Percentiles rank a stretch among this genome's conserved stretches.
These are phyloP conservation scores for Callochromis pleurospilus DNA, from an alignment of 2,113 vertebrate genomes.

Conservation along the genomic window DNA sequence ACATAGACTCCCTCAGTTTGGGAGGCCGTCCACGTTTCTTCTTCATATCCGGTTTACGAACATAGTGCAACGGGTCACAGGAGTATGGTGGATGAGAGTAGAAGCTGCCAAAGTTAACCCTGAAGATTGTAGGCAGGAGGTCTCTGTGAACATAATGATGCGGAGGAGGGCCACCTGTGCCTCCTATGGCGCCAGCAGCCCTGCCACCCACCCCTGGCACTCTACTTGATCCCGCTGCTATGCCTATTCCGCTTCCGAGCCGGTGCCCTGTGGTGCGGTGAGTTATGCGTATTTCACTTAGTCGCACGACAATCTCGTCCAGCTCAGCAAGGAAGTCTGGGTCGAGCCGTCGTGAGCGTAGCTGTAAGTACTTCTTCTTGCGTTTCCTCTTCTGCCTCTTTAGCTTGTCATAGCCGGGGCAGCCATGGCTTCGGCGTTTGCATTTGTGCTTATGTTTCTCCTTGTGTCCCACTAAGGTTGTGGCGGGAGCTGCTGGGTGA, in stretches of 20 bases:
- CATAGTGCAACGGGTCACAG: conserved; percentile 90
- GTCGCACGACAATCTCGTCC: conserved; percentile 85
- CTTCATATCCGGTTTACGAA: conserved; percentile 87
- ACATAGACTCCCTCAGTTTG: conserved; percentile 92
- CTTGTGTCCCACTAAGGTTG: conserved; percentile 77
- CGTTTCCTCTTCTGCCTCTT: conserved; percentile 96
- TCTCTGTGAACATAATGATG: conserved; percentile 91
- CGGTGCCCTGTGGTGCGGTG: conserved; percentile 81
- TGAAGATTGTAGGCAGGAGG: conserved; percentile 92
- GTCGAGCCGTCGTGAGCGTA: conserved; percentile 84
- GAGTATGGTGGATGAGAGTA: conserved; percentile 87
- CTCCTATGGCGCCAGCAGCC: conserved; percentile 44
- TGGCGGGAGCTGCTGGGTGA: conserved; percentile 62
- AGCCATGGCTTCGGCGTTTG: conserved; percentile 88
- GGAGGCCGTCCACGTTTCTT: conserved; percentile 94
- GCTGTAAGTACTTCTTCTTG: conserved; percentile 95
- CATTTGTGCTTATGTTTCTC: conserved; percentile 98
- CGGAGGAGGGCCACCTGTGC: conserved; percentile 75
- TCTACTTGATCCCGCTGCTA: conserved; percentile 49
- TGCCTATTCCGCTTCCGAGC: conserved; percentile 57
- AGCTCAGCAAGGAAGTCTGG: conserved; percentile 90
- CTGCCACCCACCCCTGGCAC: conserved; percentile 50
- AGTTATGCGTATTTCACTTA: conserved; percentile 91
- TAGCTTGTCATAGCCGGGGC: conserved; percentile 90
- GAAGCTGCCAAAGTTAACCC: conserved; percentile 89